Evolutionary conservation across 2,888 invertebrate species (phyloP).

Genomic region (Drosophila mimica): DNA sequence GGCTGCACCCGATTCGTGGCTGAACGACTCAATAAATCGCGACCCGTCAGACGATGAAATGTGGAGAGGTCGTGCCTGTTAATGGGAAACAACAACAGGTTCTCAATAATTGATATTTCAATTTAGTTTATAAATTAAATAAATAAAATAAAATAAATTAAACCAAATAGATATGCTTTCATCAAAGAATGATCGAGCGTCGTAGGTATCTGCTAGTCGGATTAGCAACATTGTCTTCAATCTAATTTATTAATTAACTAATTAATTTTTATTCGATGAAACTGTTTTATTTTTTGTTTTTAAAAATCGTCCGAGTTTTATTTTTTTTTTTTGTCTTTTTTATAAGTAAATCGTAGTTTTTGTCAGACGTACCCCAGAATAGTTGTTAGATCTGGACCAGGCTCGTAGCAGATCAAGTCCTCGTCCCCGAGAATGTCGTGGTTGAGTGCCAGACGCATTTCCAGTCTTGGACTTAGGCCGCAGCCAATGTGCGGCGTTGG

Average conservation of each 20-base stretch:
- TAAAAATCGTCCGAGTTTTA: background rate
- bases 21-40: conserved; percentile 85
- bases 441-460: conserved; percentile 88
- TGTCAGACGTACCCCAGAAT: conserved; percentile 83
- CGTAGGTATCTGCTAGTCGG: background rate
- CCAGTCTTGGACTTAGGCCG: conserved; percentile 88
- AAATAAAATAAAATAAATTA: no score
- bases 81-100: background rate
- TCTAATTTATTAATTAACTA: no score
- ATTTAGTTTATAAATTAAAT: no score
- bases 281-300: background rate
- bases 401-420: conserved; percentile 85
- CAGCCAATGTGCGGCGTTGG: conserved; percentile 79
- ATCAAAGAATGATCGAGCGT: no score
- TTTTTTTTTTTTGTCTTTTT: no score
- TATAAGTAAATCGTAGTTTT: background rate
- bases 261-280: no score
- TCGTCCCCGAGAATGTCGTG: conserved; percentile 87
- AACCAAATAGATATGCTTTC: no score
- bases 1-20: conserved; percentile 84
- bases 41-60: conserved; percentile 85
- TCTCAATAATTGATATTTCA: no score
- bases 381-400: conserved; percentile 85
- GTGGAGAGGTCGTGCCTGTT: conserved; percentile 85
- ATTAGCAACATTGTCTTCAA: background rate